A percentile compares a stretch with the other conserved stretches of the same genome.
Evolutionary conservation across 2,113 vertebrate genomes (phyloP).

Genomic region (Nyctibius bracteatus): DNA sequence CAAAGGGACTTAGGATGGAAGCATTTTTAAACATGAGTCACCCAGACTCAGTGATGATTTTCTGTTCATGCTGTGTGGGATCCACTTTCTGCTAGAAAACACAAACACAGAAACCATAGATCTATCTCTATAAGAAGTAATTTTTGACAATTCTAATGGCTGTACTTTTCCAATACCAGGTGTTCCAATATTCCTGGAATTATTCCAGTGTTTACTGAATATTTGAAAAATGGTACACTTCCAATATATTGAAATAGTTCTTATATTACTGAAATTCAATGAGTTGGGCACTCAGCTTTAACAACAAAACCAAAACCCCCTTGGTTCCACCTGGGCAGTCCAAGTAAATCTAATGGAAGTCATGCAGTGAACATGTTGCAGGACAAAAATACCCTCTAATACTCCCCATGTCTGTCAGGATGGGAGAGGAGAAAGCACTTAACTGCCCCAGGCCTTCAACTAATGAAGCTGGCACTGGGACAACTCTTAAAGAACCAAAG

Average conservation of each 20-base stretch:
- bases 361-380: background rate
- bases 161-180: background rate
- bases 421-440: background rate
- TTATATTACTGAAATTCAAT: background rate
- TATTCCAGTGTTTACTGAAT: background rate
- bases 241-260: background rate
- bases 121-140: background rate
- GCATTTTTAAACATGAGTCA: background rate
- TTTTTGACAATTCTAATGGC: background rate
- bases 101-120: background rate
- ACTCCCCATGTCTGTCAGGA: background rate
- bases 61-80: background rate
- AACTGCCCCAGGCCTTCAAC: background rate
- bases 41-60: background rate
- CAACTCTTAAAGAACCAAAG: background rate
- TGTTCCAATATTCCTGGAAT: background rate
- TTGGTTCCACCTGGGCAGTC: background rate
- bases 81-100: background rate
- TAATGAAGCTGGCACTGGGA: background rate
- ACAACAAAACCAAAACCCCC: background rate
- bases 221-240: background rate
- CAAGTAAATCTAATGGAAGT: background rate
- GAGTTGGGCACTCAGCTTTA: background rate
- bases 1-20: background rate
- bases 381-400: background rate